Base-by-base conservation (phyloP, 2,888 invertebrate species). In the Cryptocheilus praepositus region DNA sequence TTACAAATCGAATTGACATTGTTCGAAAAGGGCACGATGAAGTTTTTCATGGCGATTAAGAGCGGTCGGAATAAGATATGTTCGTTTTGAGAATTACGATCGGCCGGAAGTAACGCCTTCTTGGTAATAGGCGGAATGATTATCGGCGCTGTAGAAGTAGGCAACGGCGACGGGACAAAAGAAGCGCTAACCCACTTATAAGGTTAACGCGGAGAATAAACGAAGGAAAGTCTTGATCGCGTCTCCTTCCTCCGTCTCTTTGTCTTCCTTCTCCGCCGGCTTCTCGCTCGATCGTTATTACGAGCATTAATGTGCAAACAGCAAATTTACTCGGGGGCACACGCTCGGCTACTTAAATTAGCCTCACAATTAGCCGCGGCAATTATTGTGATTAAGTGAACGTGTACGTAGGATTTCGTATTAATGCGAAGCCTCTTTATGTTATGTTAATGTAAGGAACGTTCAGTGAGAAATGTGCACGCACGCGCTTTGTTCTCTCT, bases 171-270 rank as follows among this genome's bases (percentile, higher is more conserved):
- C 54, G 79, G 36, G 76, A 75, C 77, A 81, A 76, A 74, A 80
- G 80, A 76, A 76, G 71, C 68, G 73, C n/a, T 79, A 81, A 80
- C 81, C 77, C 76, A 81, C 74, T 81, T 80, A 55, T n/a, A 19
- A 25, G 44, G 25, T 43, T 13, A 46, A 51, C 49, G 61, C 56
- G 46, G 25, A 58, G 64, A 61, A 58, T 46, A 19, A 61, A 56
- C 18, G 46, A 8, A 61, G 18, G 65, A 46, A 45, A 60, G 46
- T 18, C 54, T 19, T 46, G 36, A 36, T 36, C 36, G 36, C 36
- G 36, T 36, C 36, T 7, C 13, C 8, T 36, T 36, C 36, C 36
- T 36, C 13, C 51, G 11, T 11, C 36, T 36, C 36, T 36, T 11
- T 11, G n/a, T n/a, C n/a, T 36, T 36, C 13, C 36, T 11, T 11